phyloP scores from a whole-genome alignment of 2,797 vertebrate genomes.

The Anomalospiza imberbis region DNA sequence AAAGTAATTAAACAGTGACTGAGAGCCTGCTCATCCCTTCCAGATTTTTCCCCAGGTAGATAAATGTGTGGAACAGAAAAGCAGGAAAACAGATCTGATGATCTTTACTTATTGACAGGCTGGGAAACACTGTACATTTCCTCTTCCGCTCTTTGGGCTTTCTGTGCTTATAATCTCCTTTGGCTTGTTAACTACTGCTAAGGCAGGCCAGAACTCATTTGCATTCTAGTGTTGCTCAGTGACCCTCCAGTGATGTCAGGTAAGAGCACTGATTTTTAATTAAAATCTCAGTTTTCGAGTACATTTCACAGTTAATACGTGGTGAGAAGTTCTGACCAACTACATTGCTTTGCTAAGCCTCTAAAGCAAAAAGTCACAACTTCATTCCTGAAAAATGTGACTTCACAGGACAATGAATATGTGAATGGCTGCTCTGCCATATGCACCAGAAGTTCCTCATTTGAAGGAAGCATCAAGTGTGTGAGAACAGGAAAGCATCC shows the following conservation, averaged over 20 bases:
- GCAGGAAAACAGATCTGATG: background rate
- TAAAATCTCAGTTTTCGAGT: slow-evolving; percentile 64
- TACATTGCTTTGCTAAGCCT: slow-evolving; percentile 42
- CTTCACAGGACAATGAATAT: background rate
- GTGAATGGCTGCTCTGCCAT: background rate
- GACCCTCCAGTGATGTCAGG: background rate
- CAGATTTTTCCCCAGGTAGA: background rate
- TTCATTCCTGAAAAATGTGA: slow-evolving; percentile 19
- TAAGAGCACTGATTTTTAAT: slow-evolving; percentile 46
- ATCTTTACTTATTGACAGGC: background rate
- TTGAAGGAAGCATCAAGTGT: background rate
- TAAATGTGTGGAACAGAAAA: background rate
- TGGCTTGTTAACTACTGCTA: background rate
- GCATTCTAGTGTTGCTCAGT: background rate
- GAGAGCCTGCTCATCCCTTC: slow-evolving; percentile 1
- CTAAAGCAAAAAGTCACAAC: slow-evolving; percentile 27
- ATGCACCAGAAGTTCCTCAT: background rate
- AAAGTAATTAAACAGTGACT: background rate
- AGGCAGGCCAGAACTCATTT: slow-evolving; percentile 1
- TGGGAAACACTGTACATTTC: background rate
- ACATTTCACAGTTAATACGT: slow-evolving; percentile 48
- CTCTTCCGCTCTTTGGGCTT: background rate
- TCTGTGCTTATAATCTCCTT: background rate
- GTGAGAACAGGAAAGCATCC: background rate
- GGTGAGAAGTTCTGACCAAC: slow-evolving; percentile 36